phyloP scores from a whole-genome alignment of 2,113 vertebrate species.

The Carettochelys insculpta region DNA sequence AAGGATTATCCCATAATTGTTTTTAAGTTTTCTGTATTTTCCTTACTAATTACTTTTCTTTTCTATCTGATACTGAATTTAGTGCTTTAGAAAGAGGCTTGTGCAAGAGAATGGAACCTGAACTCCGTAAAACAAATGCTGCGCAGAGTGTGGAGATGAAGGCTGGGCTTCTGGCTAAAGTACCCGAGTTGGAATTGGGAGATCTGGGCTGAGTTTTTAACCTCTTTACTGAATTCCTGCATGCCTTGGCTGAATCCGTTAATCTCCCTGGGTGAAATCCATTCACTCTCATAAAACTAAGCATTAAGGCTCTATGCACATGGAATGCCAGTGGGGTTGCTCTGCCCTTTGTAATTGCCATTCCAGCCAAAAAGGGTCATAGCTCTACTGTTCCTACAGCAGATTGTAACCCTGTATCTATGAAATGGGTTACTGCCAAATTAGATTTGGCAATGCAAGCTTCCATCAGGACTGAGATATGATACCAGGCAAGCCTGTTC shows the following conservation, averaged over 20 bases:
- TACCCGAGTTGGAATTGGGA: background rate
- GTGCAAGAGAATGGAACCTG: background rate
- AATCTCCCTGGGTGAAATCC: background rate
- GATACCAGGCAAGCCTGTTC: background rate
- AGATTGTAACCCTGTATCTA: background rate
- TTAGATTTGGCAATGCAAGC: background rate
- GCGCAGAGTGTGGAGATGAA: background rate
- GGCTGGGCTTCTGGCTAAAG: background rate
- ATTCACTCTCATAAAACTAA: background rate
- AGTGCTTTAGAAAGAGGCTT: background rate
- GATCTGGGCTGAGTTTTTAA: background rate
- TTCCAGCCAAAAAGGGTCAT: background rate
- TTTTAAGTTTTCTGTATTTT: background rate
- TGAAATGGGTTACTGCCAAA: background rate
- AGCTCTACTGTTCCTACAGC: background rate
- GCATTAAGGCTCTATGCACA: background rate
- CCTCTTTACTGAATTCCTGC: background rate
- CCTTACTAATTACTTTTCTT: background rate
- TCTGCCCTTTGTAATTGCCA: background rate
- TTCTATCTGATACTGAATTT: background rate
- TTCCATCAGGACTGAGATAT: accelerated
- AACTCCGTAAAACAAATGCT: background rate
- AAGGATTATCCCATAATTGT: background rate
- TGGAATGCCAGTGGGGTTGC: background rate
- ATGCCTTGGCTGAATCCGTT: background rate